Base-by-base conservation (phyloP, 2,888 invertebrate species). In the Terebella lapidaria region DNA sequence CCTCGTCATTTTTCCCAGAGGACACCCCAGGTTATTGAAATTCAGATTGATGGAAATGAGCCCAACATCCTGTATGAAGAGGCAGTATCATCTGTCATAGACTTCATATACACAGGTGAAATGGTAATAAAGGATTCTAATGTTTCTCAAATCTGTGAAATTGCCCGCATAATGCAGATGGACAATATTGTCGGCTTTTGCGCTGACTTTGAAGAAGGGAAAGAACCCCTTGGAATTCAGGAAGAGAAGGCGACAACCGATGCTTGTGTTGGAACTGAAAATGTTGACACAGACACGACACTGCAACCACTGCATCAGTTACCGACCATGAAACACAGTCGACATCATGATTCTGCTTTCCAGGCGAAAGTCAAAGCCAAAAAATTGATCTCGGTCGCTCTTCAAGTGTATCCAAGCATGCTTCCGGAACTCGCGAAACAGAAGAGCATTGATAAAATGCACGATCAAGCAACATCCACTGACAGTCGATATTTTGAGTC, bases 41-140 rank as follows among this genome's bases (percentile, higher is more conserved):
- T 78, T 56, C 76, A 76, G 47, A 76, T 78, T 2, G 75, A 76
- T 42, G 73, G 73, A 85, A 53, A 87, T 87, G 62, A 60, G 28
- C 56, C 64, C 1, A 57, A 57, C 27, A 25, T 28, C 10, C 20
- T 57, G 20, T 77, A 77, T 54, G 68, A 68, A 24, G 69, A 69
- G 10, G 78, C 77, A 25, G 74, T 79, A 20, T 59, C 66, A 46
- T 67, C 67, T 46, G 70, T 79, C 15, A 71, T 79, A 27, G 74
- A 77, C 52, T 79, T 70, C 58, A 74, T 79, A 69, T 79, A 79
- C 65, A 76, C 75, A 1, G 72, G 74, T 26, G 63, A 61, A 5
- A 69, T 79, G 15, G 57, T 67, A n/a, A 46, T 78, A 1, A 67
- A 65, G 3, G 54, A 64, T 22, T 57, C 46, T 20, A 66, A 70